Evolutionary conservation across 2,888 invertebrate genomes (phyloP), one percentile per base, ranked within the genome.

Genomic region (Globia sparganii): DNA sequence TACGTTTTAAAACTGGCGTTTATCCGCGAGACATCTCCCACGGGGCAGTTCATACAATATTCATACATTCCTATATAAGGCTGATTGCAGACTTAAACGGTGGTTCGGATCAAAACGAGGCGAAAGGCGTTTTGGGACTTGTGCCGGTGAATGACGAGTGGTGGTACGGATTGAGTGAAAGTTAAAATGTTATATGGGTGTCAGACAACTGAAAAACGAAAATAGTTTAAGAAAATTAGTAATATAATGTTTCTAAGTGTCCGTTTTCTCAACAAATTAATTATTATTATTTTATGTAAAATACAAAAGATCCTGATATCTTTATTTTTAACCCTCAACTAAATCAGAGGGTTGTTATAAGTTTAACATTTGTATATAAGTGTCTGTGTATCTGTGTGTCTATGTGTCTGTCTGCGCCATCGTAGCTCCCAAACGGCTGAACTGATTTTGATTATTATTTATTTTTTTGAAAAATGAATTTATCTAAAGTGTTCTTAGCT

Each of bases 41-140:
- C 87, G 93, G 94, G 94, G 88, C 93, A 91, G 89, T 94, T 93
- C 94, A 94, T 95, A 92, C 91, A 94, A 94, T 94, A 95, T 95
- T 95, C 95, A 95, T 93, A 92, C 86, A 84, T 85, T 84, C 82
- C 83, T 86, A 89, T 91, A 88, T 93, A 92, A 93, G 91, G 92
- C 87, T 85, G 89, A 86, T 86, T 92, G 87, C 89, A 91, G 89
- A 91, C 88, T 86, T 87, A 88, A 83, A 85, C 86, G 81, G 64
- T 78, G 80, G 82, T 77, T 84, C 78, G 80, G 83, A 85, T 86
- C 82, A 85, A 85, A 75, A 80, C 72, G 81, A 73, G 68, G 70
- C 64, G 46, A 72, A 83, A 46, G 74, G 75, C 70, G 83, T 81
- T 83, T 43, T 69, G 86, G 80, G 85, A 86, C 70, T 79, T 62